Evolutionary conservation across 1,140 invertebrate genomes (phyloP).

Genomic region (Dreissena polymorpha): DNA sequence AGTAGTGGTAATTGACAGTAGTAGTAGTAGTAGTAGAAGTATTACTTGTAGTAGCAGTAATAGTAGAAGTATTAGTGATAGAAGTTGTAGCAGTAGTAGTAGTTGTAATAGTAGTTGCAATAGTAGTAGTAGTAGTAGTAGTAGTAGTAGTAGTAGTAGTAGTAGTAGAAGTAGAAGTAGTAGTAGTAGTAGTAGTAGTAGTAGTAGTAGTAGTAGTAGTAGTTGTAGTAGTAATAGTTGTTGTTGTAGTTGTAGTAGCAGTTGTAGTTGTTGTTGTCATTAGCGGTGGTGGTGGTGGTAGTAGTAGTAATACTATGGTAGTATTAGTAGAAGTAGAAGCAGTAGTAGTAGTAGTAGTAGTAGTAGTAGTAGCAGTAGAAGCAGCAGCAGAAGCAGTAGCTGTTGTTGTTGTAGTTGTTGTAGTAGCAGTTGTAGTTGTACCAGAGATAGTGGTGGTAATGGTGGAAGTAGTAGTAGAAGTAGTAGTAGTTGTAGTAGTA

Average conservation of each 20-base stretch:
- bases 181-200: constrained; percentile 3
- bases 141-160: constrained; percentile 2
- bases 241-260: background rate
- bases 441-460: background rate
- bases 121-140: constrained; percentile 1
- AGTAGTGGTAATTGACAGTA: background rate
- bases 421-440: background rate
- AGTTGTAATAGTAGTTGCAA: background rate
- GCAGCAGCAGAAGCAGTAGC: background rate
- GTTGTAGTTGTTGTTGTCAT: too few relatives aligned
- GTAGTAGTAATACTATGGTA: background rate
- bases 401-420: background rate
- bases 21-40: background rate
- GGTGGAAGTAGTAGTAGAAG: background rate
- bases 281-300: background rate
- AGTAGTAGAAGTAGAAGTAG: background rate
- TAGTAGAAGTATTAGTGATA: background rate
- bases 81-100: too few relatives aligned
- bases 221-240: background rate
- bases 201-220: constrained; percentile 2
- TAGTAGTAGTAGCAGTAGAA: background rate
- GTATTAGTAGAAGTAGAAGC: background rate
- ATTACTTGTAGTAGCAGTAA: background rate
- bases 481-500: background rate
- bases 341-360: constrained; percentile 2